Evolutionary conservation across 2,113 vertebrate genomes (phyloP).

Genomic region (Acrocephalus arundinaceus): DNA sequence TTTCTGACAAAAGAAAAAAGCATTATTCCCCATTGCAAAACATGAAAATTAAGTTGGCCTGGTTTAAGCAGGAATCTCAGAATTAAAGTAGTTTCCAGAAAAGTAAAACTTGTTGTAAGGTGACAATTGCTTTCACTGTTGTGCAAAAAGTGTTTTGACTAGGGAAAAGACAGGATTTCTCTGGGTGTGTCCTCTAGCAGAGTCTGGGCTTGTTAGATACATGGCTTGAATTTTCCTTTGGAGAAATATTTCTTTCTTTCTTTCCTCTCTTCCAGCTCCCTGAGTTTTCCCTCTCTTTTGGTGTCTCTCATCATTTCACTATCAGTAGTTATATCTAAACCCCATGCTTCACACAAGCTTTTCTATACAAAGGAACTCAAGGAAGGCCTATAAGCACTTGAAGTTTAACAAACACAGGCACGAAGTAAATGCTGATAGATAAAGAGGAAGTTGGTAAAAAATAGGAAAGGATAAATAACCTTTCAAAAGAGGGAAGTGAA

Average conservation of each 20-base stretch:
- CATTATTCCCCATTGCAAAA: neutral
- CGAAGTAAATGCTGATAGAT: neutral
- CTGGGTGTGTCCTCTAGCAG: neutral
- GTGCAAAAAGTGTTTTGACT: neutral
- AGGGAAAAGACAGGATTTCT: neutral
- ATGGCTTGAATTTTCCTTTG: neutral
- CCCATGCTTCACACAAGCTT: neutral
- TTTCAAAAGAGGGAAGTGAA: neutral
- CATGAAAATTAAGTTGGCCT: neutral
- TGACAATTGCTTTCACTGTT: neutral
- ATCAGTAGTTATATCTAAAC: neutral
- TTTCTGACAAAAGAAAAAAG: neutral
- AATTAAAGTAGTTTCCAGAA: neutral
- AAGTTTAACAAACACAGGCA: accelerated
- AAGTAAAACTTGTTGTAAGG: neutral
- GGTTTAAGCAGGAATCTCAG: constrained; percentile 2
- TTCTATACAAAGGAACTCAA: neutral
- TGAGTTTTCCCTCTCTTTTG: neutral
- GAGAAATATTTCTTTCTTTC: neutral
- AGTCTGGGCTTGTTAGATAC: neutral
- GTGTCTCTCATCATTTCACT: neutral
- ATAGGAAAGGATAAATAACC: neutral
- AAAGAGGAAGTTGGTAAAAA: neutral
- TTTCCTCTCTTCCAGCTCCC: neutral
- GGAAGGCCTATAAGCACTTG: neutral